These are phyloP conservation scores for Gallinago solitaria DNA, from an alignment of 2,797 vertebrate genomes.

Conservation along the genomic window DNA sequence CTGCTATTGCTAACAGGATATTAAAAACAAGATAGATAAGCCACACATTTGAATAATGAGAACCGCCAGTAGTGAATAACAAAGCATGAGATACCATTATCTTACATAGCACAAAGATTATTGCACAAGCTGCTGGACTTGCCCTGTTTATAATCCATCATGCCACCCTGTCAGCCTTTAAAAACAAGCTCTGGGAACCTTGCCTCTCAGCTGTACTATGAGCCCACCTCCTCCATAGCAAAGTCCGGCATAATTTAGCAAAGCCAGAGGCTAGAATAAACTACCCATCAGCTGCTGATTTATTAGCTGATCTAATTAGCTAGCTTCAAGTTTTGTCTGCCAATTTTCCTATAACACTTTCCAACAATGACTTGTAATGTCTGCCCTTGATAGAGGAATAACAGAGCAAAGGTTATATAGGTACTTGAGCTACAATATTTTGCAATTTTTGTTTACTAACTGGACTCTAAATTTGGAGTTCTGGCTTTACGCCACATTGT, in stretches of 20 bases:
- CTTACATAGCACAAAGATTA: not conserved
- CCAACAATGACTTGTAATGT: not conserved
- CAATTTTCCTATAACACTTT: not conserved
- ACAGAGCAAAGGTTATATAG: not conserved
- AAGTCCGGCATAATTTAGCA: not conserved
- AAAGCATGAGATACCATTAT: not conserved
- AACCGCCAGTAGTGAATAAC: not conserved
- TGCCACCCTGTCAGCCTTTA: not conserved
- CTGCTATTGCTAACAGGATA: not conserved
- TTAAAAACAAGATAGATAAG: not conserved
- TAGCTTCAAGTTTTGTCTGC: not conserved
- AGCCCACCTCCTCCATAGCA: not conserved
- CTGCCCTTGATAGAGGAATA: not conserved
- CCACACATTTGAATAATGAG: not conserved
- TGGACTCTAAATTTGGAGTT: not conserved
- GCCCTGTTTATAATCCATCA: not conserved
- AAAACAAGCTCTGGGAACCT: not conserved
- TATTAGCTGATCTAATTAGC: not conserved
- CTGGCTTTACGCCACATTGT: not conserved
- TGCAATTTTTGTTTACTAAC: not conserved
- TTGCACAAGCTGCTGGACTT: not conserved
- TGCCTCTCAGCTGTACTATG: not conserved
- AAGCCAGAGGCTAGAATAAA: not conserved
- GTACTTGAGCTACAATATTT: not conserved
- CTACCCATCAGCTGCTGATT: not conserved